Percentiles rank a stretch among this genome's conserved stretches.
Conservation (phyloP, 2,113 vertebrate genomes). For the Hydrochoerus hydrochaeris region DNA sequence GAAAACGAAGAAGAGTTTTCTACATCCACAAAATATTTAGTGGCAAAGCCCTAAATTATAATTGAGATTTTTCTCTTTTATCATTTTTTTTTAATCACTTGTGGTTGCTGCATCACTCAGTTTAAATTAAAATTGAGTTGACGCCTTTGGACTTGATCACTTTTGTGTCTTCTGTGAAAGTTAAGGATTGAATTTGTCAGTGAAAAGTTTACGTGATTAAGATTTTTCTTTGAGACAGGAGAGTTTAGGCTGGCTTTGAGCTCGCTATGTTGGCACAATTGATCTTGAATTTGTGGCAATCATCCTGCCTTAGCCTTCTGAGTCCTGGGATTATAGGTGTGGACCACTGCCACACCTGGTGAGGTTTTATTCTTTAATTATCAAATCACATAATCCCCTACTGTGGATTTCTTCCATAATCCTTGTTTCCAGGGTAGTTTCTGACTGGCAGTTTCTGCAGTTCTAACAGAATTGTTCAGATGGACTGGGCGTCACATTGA, state of each 20-base stretch:
- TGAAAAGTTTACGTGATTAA: not conserved
- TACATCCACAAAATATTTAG: not conserved
- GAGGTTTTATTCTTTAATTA: conserved; percentile 3
- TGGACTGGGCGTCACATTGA: not conserved
- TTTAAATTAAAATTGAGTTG: conserved; percentile 29
- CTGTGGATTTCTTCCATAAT: not conserved
- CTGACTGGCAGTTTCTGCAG: not conserved
- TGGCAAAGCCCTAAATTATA: not conserved
- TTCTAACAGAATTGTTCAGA: conserved; percentile 7
- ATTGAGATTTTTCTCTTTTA: not conserved
- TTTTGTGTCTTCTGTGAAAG: conserved; percentile 35
- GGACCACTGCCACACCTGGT: not conserved
- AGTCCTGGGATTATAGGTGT: not conserved
- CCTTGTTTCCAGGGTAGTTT: not conserved
- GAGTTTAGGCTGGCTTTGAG: not conserved
- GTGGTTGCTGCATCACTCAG: not conserved
- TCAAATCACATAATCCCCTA: not conserved
- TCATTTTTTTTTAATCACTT: not conserved
- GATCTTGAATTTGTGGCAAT: not conserved
- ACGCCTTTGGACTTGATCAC: not conserved
- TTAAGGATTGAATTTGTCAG: not conserved
- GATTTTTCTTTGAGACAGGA: not conserved
- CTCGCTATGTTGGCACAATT: not conserved
- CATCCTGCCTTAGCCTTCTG: not conserved
- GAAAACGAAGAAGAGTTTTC: not conserved